Evolutionary conservation across 2,888 invertebrate species (phyloP).

Genomic region (Mycalesis mineus): DNA sequence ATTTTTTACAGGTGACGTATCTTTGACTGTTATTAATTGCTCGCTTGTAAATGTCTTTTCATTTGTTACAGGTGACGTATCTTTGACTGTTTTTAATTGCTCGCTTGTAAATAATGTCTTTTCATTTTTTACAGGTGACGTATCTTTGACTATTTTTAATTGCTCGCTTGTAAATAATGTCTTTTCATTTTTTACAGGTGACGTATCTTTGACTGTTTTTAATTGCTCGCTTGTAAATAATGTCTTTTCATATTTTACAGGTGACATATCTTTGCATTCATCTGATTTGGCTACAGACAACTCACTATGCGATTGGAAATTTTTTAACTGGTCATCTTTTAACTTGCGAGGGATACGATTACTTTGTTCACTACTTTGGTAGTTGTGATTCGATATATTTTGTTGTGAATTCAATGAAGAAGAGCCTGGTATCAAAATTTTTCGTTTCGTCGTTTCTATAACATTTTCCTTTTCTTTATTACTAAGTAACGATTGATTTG

Average conservation of each 20-base stretch:
- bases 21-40: slow-evolving; percentile 2
- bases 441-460: not conserved
- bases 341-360: not conserved
- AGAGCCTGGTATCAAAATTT: not conserved
- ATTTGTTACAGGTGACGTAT: slow-evolving; percentile 4
- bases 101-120: not conserved
- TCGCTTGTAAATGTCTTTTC: not conserved
- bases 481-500: not conserved
- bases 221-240: no score
- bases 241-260: not conserved
- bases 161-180: not conserved
- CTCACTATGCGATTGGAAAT: not conserved
- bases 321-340: not conserved
- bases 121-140: not conserved
- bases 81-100: slow-evolving; percentile 2
- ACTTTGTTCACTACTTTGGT: not conserved
- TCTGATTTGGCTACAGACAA: not conserved
- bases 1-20: slow-evolving; percentile 5
- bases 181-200: not conserved
- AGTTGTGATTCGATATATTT: not conserved
- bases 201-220: slow-evolving; percentile 2
- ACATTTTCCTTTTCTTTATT: not conserved
- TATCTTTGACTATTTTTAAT: slow-evolving; percentile 5
- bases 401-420: no score
- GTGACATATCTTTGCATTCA: slow-evolving; percentile 7